Conservation (phyloP, 30 jellyfish, hydroid and myxozoan species). For the Chrysaora quinquecirrha region DNA sequence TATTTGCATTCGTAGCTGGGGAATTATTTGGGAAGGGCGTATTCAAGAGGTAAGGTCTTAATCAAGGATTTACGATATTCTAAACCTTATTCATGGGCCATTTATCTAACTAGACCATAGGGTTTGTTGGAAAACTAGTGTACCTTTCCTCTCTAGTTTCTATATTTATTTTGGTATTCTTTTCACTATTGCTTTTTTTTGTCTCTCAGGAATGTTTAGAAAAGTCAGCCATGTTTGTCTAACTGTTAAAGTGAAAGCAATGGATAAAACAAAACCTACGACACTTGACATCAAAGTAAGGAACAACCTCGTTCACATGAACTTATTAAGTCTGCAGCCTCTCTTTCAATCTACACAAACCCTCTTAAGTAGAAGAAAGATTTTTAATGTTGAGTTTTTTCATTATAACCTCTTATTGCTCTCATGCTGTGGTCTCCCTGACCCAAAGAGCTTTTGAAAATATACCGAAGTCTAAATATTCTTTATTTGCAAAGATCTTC, state of each 20-base stretch:
- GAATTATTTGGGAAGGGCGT: no score
- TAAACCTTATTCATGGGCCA: no score
- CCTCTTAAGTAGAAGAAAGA: neutral
- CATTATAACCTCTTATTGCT: neutral
- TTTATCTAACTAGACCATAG: no score
- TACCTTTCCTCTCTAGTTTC: no score
- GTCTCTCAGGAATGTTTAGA: conserved; percentile 49
- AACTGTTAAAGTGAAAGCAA: conserved; percentile 64
- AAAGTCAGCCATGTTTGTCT: conserved; percentile 52
- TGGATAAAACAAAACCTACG: conserved; percentile 28
- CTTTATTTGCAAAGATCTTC: no score
- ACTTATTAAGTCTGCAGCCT: neutral
- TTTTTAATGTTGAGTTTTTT: neutral
- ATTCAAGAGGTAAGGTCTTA: no score
- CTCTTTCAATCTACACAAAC: neutral
- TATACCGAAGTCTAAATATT: neutral
- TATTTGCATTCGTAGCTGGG: no score
- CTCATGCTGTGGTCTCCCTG: neutral
- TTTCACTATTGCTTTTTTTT: no score
- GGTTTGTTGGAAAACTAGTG: no score
- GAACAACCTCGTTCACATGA: neutral
- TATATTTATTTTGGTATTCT: no score
- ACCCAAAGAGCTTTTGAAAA: neutral
- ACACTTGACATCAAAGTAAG: conserved; percentile 56
- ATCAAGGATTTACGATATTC: no score